Percentiles rank a stretch among this genome's conserved stretches.
These are phyloP conservation scores for Poeciliopsis retropinna DNA, from an alignment of 2,113 vertebrate genomes.

Conservation along the genomic window DNA sequence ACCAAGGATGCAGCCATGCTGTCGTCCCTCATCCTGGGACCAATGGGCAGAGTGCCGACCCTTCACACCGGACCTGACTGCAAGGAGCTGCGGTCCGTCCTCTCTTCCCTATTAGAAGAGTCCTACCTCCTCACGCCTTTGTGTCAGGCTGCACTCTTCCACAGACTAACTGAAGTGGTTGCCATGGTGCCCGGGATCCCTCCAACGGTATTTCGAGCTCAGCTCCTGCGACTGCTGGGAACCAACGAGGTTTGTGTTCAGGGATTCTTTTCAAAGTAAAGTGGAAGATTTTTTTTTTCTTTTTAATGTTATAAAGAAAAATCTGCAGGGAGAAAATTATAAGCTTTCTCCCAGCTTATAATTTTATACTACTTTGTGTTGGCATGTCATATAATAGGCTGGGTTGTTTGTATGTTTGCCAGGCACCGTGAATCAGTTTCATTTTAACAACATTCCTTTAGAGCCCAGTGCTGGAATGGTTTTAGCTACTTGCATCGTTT, in stretches of 20 bases:
- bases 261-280: too few species aligned
- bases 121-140: constrained; percentile 85
- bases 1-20: constrained; percentile 35
- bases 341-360: too few species aligned
- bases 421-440: too few species aligned
- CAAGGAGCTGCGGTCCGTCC: constrained; percentile 82
- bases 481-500: too few species aligned
- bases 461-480: too few species aligned
- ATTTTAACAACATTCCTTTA: too few species aligned
- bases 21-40: constrained; percentile 55
- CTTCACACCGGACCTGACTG: constrained; percentile 80
- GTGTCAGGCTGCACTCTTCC: constrained; percentile 83
- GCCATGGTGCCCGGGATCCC: constrained; percentile 84
- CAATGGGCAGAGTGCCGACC: constrained; percentile 61
- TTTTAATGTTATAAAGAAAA: too few species aligned
- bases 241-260: constrained; percentile 72
- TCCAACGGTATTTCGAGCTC: constrained; percentile 85
- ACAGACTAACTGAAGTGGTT: constrained; percentile 83
- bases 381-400: too few species aligned
- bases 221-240: constrained; percentile 87
- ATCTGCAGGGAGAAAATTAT: too few species aligned
- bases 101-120: constrained; percentile 85
- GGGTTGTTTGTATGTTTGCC: too few species aligned
- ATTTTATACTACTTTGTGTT: too few species aligned
- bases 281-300: too few species aligned